phyloP scores from a whole-genome alignment of 2,797 vertebrate species.

The Gymnoscopelus microlampas region DNA sequence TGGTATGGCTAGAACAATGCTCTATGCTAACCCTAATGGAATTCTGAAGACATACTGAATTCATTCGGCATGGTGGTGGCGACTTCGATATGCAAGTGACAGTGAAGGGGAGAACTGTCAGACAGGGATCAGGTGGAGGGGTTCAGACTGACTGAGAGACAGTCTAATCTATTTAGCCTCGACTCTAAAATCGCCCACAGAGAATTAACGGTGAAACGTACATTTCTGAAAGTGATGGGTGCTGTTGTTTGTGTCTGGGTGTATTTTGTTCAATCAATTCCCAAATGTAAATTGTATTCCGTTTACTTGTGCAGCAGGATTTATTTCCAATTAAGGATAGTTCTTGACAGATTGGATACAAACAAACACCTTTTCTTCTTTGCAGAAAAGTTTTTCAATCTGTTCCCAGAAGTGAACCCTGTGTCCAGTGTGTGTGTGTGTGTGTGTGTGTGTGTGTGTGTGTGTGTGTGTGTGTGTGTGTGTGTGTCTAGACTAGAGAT shows the following conservation, averaged over 20 bases:
- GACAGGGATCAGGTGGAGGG: conserved; percentile 40
- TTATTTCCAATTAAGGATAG: too few relatives aligned
- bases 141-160: conserved; percentile 38
- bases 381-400: too few relatives aligned
- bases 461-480: too few relatives aligned
- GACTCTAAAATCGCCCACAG: conserved; percentile 49
- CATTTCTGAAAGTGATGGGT: neutral
- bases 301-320: too few relatives aligned
- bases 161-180: conserved; percentile 60
- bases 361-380: too few relatives aligned
- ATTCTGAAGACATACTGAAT: neutral
- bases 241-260: neutral
- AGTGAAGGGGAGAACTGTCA: conserved; percentile 4
- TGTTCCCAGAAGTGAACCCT: too few relatives aligned
- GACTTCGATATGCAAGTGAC: conserved; percentile 33
- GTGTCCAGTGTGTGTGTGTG: too few relatives aligned
- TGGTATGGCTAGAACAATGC: conserved; percentile 5
- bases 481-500: too few relatives aligned
- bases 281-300: too few relatives aligned
- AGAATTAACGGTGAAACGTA: conserved; percentile 37
- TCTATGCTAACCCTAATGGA: neutral
- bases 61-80: conserved; percentile 27
- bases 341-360: too few relatives aligned
- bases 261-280: neutral
- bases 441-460: too few relatives aligned